Percentiles rank a stretch among this genome's conserved stretches.
Evolutionary conservation across 2,888 invertebrate species (phyloP).

Genomic region (Omphaloscelis lunosa): DNA sequence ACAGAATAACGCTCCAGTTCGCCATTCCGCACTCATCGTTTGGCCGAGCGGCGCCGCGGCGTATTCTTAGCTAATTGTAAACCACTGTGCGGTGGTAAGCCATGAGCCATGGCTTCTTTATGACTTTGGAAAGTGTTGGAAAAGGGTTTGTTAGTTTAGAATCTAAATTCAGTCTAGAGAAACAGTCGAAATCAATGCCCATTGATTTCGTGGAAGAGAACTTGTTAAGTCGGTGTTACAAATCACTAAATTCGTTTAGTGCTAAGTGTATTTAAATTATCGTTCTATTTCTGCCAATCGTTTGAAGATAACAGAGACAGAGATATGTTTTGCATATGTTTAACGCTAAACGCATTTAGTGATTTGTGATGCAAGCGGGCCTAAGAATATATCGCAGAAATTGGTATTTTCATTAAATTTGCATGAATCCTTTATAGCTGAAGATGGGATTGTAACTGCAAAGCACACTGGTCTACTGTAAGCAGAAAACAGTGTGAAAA

Average conservation of each 20-base stretch:
- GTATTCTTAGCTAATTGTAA: slow-evolving; percentile 76
- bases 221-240: not conserved
- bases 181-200: no score
- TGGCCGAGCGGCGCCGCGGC: slow-evolving; percentile 46
- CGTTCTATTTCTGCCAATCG: not conserved
- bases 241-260: not conserved
- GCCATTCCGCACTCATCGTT: slow-evolving; percentile 65
- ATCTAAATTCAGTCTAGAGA: slow-evolving; percentile 1
- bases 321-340: not conserved
- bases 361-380: not conserved
- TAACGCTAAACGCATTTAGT: not conserved
- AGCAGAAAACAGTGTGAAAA: not conserved
- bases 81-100: slow-evolving; percentile 63
- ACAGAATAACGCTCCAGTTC: slow-evolving; percentile 62
- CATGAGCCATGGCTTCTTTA: slow-evolving; percentile 41
- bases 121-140: slow-evolving; percentile 15
- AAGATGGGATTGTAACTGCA: not conserved
- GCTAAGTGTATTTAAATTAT: not conserved
- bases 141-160: slow-evolving; percentile 8
- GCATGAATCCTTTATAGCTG: not conserved
- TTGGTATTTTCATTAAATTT: not conserved
- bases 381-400: not conserved
- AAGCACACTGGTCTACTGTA: not conserved
- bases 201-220: slow-evolving; percentile 1
- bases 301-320: not conserved